phyloP scores from a whole-genome alignment of 2,797 vertebrate species.

The Tragelaphus oryx region DNA sequence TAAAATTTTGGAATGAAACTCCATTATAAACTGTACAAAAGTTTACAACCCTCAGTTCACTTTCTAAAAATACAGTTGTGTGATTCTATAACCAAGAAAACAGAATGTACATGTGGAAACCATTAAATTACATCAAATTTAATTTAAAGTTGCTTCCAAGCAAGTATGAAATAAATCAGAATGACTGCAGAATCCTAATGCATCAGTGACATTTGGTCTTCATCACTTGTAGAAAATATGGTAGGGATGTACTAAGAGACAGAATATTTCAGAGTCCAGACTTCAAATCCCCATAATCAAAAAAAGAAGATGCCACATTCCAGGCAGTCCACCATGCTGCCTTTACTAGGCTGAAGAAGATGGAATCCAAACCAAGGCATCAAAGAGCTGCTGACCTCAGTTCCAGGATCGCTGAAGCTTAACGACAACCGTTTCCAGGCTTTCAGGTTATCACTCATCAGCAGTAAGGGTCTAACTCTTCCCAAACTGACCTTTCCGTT shows the following conservation, averaged over 20 bases:
- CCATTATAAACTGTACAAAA: neutral
- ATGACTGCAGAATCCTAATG: neutral
- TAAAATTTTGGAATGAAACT: neutral
- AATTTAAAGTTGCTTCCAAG: slow-evolving; percentile 45
- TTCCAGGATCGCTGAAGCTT: neutral
- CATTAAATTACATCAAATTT: slow-evolving; percentile 45
- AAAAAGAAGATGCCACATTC: neutral
- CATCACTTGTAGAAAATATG: slow-evolving; percentile 12
- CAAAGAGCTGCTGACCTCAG: neutral
- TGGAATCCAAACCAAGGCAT: neutral
- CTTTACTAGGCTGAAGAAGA: neutral
- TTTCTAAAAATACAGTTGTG: slow-evolving; percentile 4
- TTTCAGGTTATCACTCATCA: neutral
- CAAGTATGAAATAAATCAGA: slow-evolving; percentile 54
- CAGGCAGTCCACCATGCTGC: neutral
- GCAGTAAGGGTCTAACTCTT: neutral
- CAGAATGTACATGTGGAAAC: slow-evolving; percentile 44
- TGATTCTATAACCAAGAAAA: neutral
- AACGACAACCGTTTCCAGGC: neutral
- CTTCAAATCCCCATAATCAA: neutral
- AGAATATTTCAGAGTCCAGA: neutral
- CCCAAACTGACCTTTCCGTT: neutral
- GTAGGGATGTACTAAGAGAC: neutral
- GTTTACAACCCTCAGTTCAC: neutral
- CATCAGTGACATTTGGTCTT: slow-evolving; percentile 30